Conservation (phyloP, 2,888 invertebrate species). For the Leptinotarsa tumamoca region DNA sequence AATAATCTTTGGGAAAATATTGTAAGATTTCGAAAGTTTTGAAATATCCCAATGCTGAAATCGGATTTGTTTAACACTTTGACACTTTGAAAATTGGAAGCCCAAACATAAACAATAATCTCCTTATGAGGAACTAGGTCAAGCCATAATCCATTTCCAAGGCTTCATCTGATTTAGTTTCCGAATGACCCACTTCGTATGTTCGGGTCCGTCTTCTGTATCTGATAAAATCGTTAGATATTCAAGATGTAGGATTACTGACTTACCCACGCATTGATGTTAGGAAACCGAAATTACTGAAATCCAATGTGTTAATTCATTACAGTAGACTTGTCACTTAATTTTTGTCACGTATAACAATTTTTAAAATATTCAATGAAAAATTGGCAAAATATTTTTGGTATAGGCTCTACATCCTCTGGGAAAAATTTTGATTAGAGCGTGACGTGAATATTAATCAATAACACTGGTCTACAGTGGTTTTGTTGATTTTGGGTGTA, state of each 20-base stretch:
- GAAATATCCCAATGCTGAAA: too few species aligned
- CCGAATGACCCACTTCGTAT: slow-evolving; percentile 4
- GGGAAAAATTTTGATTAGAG: too few species aligned
- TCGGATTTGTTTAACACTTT: not conserved
- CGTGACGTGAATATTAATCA: too few species aligned
- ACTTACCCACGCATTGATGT: not conserved
- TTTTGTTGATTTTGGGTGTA: too few species aligned
- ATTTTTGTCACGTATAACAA: too few species aligned
- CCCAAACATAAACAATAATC: not conserved
- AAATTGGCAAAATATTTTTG: too few species aligned
- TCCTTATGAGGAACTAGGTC: slow-evolving; percentile 1
- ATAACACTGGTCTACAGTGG: too few species aligned
- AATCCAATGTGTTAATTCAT: not conserved
- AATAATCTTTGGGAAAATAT: too few species aligned
- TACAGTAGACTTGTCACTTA: too few species aligned
- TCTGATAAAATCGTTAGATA: slow-evolving; percentile 1
- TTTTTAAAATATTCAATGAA: too few species aligned
- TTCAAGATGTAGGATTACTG: not conserved
- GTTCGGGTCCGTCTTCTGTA: not conserved
- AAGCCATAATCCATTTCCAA: slow-evolving; percentile 7
- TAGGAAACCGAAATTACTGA: not conserved
- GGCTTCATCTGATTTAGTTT: not conserved
- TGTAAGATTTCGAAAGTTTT: too few species aligned
- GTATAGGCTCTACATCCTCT: too few species aligned
- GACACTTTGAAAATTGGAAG: not conserved